Conservation (phyloP, 2,797 vertebrate species). For the Xenopus petersii region DNA sequence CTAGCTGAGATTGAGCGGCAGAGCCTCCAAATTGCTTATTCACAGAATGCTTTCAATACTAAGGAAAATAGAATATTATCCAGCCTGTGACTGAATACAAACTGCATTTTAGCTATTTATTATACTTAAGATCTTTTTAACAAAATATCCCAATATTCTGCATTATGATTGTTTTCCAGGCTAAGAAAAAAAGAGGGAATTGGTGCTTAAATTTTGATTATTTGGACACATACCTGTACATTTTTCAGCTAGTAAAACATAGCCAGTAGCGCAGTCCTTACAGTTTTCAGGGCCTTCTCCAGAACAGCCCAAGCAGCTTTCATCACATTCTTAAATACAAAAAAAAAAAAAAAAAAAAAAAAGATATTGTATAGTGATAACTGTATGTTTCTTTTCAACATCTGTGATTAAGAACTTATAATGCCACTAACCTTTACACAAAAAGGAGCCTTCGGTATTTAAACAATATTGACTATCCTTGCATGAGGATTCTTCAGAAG, state of each 20-base stretch:
- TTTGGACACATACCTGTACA: slow-evolving; percentile 73
- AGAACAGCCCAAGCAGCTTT: slow-evolving; percentile 78
- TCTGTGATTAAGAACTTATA: neutral
- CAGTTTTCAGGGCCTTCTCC: slow-evolving; percentile 77
- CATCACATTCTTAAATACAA: slow-evolving; percentile 74
- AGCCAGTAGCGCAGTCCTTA: slow-evolving; percentile 73
- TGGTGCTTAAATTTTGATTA: too few species aligned
- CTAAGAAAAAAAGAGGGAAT: too few species aligned
- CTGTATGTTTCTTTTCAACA: neutral
- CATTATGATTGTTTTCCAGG: too few species aligned
- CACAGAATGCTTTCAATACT: too few species aligned
- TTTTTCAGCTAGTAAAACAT: slow-evolving; percentile 66
- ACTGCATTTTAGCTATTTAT: too few species aligned
- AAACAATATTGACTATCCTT: slow-evolving; percentile 76
- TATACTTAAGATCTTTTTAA: too few species aligned
- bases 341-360: slow-evolving; percentile 4
- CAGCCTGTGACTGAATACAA: too few species aligned
- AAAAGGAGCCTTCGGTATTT: slow-evolving; percentile 83
- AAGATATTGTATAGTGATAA: neutral
- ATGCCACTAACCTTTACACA: slow-evolving; percentile 74
- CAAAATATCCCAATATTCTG: too few species aligned
- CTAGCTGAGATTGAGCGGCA: too few species aligned
- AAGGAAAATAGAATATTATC: too few species aligned
- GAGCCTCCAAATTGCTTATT: too few species aligned
- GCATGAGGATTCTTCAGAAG: slow-evolving; percentile 70